Conservation (phyloP, 1,140 invertebrate genomes). For the Eciton burchellii region DNA sequence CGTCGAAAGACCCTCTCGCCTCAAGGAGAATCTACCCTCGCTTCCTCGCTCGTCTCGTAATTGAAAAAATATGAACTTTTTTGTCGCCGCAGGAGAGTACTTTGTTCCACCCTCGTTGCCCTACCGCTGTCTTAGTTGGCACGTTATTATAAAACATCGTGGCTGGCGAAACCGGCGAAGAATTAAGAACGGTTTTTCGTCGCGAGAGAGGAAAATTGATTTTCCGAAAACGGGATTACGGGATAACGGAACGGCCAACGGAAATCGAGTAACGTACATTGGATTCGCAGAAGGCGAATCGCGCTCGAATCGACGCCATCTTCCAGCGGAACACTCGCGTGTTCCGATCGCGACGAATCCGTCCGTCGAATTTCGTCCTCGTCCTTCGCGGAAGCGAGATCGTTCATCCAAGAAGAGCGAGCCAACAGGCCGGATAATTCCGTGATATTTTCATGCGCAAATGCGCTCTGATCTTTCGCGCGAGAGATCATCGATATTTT, state of each 20-base stretch:
- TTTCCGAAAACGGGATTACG: conserved; percentile 54
- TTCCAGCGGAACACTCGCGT: too few species aligned
- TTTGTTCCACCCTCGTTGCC: conserved; percentile 74
- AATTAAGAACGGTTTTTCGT: conserved; percentile 60
- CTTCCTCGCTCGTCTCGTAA: conserved; percentile 77
- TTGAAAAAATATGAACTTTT: conserved; percentile 86
- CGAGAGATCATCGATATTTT: conserved; percentile 30
- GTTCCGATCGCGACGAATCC: too few species aligned
- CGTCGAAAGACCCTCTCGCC: conserved; percentile 75
- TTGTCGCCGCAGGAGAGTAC: conserved; percentile 81
- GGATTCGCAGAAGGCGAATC: conserved; percentile 3
- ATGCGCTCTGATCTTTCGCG: too few species aligned
- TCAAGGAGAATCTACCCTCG: conserved; percentile 77
- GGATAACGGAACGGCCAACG: background rate
- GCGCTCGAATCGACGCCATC: too few species aligned
- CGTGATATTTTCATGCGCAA: conserved; percentile 54
- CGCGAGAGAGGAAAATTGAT: conserved; percentile 65
- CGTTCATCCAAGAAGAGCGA: background rate
- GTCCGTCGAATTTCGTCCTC: too few species aligned
- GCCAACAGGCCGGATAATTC: background rate
- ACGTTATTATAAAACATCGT: conserved; percentile 82
- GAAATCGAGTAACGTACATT: conserved; percentile 9
- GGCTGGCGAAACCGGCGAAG: conserved; percentile 67
- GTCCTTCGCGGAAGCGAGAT: too few species aligned
- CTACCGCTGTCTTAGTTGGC: conserved; percentile 76